phyloP scores from a whole-genome alignment of 1,140 invertebrate species.

The Diorhabda carinulata region DNA sequence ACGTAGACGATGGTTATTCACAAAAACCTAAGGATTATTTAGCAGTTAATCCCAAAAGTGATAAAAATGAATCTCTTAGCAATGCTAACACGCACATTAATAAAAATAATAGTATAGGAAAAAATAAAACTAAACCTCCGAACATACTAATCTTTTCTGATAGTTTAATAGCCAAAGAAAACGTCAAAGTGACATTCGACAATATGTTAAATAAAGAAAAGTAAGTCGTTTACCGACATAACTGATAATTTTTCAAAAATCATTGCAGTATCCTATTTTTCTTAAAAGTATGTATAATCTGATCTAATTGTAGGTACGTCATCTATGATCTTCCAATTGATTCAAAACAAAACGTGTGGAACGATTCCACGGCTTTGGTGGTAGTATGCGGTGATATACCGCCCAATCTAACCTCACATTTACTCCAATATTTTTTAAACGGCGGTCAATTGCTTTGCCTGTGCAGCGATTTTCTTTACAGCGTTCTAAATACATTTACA shows the following conservation, averaged over 20 bases:
- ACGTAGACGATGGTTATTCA: slow-evolving; percentile 3
- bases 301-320: slow-evolving; percentile 59
- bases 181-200: slow-evolving; percentile 63
- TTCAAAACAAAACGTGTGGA: slow-evolving; percentile 64
- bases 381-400: slow-evolving; percentile 73
- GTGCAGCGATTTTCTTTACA: slow-evolving; percentile 76
- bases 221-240: slow-evolving; percentile 47
- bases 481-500: slow-evolving; percentile 72
- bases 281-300: not conserved
- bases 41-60: not conserved
- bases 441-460: slow-evolving; percentile 76
- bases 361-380: slow-evolving; percentile 66
- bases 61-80: not conserved
- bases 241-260: not conserved
- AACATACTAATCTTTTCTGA: slow-evolving; percentile 82
- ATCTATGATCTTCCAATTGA: slow-evolving; percentile 67
- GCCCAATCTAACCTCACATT: slow-evolving; percentile 57
- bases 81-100: not conserved
- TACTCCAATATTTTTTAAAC: slow-evolving; percentile 68
- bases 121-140: slow-evolving; percentile 60
- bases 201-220: slow-evolving; percentile 67
- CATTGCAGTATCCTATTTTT: slow-evolving; percentile 4
- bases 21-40: not conserved
- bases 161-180: slow-evolving; percentile 65
- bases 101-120: slow-evolving; percentile 5